These are phyloP conservation scores for Tringa solitaria DNA, from an alignment of 2,113 vertebrate species.

Conservation along the genomic window DNA sequence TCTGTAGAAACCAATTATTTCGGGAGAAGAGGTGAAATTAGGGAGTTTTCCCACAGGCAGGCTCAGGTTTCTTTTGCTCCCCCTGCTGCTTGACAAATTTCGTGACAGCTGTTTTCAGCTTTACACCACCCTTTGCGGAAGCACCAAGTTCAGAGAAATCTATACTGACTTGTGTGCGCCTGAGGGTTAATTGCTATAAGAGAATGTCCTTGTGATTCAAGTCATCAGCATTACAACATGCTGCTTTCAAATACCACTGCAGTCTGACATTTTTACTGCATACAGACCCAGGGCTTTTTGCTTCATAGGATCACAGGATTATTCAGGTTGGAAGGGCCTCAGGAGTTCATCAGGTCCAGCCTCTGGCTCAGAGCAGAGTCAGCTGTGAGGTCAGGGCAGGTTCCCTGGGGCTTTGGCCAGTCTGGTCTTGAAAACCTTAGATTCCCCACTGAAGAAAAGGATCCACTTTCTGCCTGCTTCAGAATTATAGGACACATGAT, in stretches of 20 bases:
- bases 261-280: background rate
- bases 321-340: background rate
- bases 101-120: background rate
- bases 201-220: background rate
- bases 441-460: background rate
- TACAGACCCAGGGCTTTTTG: background rate
- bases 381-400: background rate
- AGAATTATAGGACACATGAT: background rate
- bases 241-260: background rate
- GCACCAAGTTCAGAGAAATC: background rate
- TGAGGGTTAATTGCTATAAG: background rate
- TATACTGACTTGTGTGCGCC: background rate
- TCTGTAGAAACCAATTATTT: background rate
- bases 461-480: background rate
- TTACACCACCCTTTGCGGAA: background rate
- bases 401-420: background rate
- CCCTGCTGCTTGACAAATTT: background rate
- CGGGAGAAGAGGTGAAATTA: background rate
- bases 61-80: conserved; percentile 1
- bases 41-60: background rate
- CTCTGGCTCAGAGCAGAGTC: background rate
- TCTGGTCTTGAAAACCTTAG: background rate
- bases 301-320: background rate
- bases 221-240: background rate
- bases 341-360: background rate